phyloP scores from a whole-genome alignment of 2,888 invertebrate species.

The Tipula confusa region DNA sequence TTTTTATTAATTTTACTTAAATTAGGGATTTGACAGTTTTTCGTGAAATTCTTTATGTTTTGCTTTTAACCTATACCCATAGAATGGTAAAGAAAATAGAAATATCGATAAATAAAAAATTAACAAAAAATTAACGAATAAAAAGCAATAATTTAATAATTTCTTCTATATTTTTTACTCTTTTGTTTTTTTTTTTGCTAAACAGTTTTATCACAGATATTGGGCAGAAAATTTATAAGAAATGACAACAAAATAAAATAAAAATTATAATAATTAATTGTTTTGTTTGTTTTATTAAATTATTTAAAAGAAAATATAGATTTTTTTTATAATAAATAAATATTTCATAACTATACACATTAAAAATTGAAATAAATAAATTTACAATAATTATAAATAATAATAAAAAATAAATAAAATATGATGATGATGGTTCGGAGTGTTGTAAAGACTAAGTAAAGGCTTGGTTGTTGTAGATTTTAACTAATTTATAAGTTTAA shows the following conservation, averaged over 20 bases:
- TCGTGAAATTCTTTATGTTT: too few species aligned
- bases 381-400: conserved; percentile 34
- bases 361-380: conserved; percentile 33
- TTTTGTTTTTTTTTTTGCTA: too few species aligned
- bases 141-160: conserved; percentile 30
- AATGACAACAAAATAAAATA: neutral
- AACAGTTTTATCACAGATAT: conserved; percentile 48
- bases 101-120: conserved; percentile 26
- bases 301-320: conserved; percentile 3
- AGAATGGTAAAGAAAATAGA: conserved; percentile 13
- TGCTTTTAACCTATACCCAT: too few species aligned
- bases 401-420: conserved; percentile 32
- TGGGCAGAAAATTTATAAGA: conserved; percentile 46
- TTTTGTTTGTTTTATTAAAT: conserved; percentile 21
- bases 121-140: neutral
- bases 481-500: neutral
- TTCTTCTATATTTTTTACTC: conserved; percentile 35
- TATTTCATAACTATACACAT: conserved; percentile 28
- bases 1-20: too few species aligned
- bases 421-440: conserved; percentile 31
- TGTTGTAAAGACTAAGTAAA: conserved; percentile 7
- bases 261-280: neutral
- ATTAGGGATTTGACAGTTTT: too few species aligned
- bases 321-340: conserved; percentile 34
- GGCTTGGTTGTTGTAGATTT: conserved; percentile 10